Conservation (phyloP, 2,888 invertebrate genomes). For the Sesia bembeciformis region DNA sequence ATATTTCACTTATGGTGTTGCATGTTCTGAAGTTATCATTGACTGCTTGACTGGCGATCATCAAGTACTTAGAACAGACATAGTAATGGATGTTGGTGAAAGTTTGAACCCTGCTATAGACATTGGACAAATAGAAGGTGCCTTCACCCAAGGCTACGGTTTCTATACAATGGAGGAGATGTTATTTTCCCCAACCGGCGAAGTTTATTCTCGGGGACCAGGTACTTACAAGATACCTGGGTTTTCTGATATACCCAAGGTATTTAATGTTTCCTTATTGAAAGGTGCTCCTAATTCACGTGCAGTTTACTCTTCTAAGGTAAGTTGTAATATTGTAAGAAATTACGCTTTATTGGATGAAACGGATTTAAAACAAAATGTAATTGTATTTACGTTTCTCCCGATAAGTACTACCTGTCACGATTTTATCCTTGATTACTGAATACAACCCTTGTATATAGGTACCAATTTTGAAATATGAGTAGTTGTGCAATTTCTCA, state of each 20-base stretch:
- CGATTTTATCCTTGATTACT: too few species aligned
- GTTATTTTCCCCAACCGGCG: constrained; percentile 82
- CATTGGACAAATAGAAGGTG: constrained; percentile 93
- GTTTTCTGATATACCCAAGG: constrained; percentile 86
- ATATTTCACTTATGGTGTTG: constrained; percentile 87
- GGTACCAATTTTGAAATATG: too few species aligned
- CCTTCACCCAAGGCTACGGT: constrained; percentile 90
- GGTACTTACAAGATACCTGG: constrained; percentile 91
- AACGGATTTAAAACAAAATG: too few species aligned
- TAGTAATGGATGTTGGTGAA: constrained; percentile 93
- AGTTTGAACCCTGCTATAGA: constrained; percentile 93
- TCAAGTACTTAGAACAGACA: constrained; percentile 85
- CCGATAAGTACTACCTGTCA: too few species aligned
- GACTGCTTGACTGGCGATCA: constrained; percentile 92
- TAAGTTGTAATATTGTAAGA: constrained; percentile 24
- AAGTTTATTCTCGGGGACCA: constrained; percentile 83
- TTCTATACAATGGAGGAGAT: constrained; percentile 88
- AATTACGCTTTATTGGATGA: too few species aligned
- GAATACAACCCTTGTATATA: too few species aligned
- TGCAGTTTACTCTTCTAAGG: constrained; percentile 93
- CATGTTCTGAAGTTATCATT: constrained; percentile 88
- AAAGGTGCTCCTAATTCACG: constrained; percentile 86
- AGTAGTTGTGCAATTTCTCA: too few species aligned
- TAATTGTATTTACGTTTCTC: too few species aligned
- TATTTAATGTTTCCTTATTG: constrained; percentile 88